Percentiles rank a stretch among this genome's conserved stretches.
Evolutionary conservation across 2,113 vertebrate genomes (phyloP).

Genomic region (Empidonax alnorum): DNA sequence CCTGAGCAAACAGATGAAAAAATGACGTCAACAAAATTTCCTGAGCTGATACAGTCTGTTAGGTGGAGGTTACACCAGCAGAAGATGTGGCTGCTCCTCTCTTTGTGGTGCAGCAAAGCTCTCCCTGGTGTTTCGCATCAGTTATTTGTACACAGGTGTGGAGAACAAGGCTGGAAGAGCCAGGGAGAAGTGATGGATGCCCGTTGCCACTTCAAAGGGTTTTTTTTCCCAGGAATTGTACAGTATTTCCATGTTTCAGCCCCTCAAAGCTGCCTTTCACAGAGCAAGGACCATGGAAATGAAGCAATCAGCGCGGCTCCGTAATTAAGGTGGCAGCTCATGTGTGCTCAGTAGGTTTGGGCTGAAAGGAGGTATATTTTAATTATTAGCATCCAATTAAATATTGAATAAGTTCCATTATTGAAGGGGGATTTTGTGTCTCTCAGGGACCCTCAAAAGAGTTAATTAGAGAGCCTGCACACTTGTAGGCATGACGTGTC

Average conservation of each 20-base stretch:
- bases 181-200: not conserved
- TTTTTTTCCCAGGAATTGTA: not conserved
- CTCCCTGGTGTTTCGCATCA: not conserved
- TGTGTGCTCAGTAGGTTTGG: not conserved
- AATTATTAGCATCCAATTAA: slow-evolving; percentile 70
- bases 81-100: not conserved
- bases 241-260: not conserved
- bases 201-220: not conserved
- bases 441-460: slow-evolving; percentile 30
- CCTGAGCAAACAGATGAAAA: not conserved
- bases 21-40: rapidly evolving
- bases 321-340: slow-evolving; percentile 32
- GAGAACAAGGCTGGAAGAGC: not conserved
- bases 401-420: slow-evolving; percentile 51
- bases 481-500: not conserved
- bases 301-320: not conserved
- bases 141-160: not conserved
- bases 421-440: slow-evolving; percentile 42
- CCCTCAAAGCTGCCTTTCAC: not conserved
- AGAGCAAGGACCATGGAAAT: not conserved
- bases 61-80: not conserved
- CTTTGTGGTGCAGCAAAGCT: not conserved
- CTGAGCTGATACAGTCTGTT: not conserved
- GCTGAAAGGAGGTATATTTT: slow-evolving; percentile 55
- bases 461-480: slow-evolving; percentile 53